phyloP scores from a whole-genome alignment of 1,140 invertebrate species.

The Drosophila persimilis region DNA sequence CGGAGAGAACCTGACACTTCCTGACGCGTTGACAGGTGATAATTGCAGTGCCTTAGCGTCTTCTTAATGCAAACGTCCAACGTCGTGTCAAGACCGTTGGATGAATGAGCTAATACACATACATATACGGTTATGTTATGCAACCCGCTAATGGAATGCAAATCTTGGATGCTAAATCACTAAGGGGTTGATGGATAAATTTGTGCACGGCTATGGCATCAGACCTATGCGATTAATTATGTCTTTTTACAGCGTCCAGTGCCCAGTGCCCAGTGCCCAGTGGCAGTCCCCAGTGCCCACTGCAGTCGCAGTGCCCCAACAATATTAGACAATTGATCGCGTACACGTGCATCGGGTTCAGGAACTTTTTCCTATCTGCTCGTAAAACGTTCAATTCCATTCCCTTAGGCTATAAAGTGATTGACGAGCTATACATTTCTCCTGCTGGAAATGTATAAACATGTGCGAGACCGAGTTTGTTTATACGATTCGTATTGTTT shows the following conservation, averaged over 20 bases:
- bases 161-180: slow-evolving; percentile 30
- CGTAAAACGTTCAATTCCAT: not conserved
- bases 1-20: slow-evolving; percentile 45
- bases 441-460: slow-evolving; percentile 17
- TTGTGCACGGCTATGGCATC: slow-evolving; percentile 18
- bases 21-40: slow-evolving; percentile 33
- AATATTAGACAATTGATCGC: slow-evolving; percentile 17
- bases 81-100: slow-evolving; percentile 25
- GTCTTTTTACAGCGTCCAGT: not conserved
- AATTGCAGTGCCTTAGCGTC: slow-evolving; percentile 24
- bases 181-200: slow-evolving; percentile 17
- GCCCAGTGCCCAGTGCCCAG: too few species aligned
- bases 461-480: slow-evolving; percentile 1
- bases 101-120: slow-evolving; percentile 27
- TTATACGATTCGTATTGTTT: slow-evolving; percentile 33
- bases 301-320: not conserved
- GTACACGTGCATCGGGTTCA: slow-evolving; percentile 18
- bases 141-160: slow-evolving; percentile 34
- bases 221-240: slow-evolving; percentile 30
- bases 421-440: slow-evolving; percentile 12
- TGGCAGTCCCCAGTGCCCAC: too few species aligned
- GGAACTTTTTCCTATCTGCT: slow-evolving; percentile 10
- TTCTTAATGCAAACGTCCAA: slow-evolving; percentile 25
- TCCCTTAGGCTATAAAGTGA: not conserved
- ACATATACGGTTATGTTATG: slow-evolving; percentile 34